These are phyloP conservation scores for Parazoanthus darwini DNA, from an alignment of 92 coral and sea anemone genomes.

Conservation along the genomic window DNA sequence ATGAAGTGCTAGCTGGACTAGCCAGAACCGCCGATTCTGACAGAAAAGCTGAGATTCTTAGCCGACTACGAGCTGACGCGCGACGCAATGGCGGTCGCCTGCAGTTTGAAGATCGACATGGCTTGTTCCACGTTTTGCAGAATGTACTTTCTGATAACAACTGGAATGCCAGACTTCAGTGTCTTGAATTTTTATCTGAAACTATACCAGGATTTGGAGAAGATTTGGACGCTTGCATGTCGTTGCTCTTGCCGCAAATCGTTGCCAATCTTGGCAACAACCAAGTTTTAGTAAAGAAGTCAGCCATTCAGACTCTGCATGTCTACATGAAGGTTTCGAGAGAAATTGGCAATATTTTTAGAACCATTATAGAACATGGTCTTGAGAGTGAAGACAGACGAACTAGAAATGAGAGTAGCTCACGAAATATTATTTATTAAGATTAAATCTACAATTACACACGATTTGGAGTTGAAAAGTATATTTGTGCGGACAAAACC, in stretches of 20 bases:
- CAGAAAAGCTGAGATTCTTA: constrained; percentile 84
- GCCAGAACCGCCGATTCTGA: constrained; percentile 76
- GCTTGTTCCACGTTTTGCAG: constrained; percentile 89
- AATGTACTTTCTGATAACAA: constrained; percentile 84
- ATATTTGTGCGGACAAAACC: too few relatives aligned
- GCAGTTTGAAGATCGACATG: constrained; percentile 89
- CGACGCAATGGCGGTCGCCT: constrained; percentile 98
- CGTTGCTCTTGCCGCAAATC: constrained; percentile 87
- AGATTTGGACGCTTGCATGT: constrained; percentile 93
- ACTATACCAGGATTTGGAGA: constrained; percentile 94
- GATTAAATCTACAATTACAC: too few relatives aligned
- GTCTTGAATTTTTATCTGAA: constrained; percentile 92
- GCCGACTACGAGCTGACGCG: constrained; percentile 83
- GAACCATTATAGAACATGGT: constrained; percentile 93
- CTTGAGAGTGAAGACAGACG: constrained; percentile 91
- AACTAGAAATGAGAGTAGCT: constrained; percentile 90
- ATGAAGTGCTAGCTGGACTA: constrained; percentile 90
- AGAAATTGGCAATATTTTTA: constrained; percentile 85
- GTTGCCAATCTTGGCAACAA: constrained; percentile 92
- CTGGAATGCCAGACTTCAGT: constrained; percentile 84
- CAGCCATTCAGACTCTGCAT: constrained; percentile 96
- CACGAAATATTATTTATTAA: too few relatives aligned
- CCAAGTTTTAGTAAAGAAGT: constrained; percentile 91
- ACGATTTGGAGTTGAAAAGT: too few relatives aligned
- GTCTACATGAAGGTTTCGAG: constrained; percentile 94